Percentiles rank a stretch among this genome's conserved stretches.
These are phyloP conservation scores for Nixonia krombeini DNA, from an alignment of 1,140 invertebrate species.

Conservation along the genomic window DNA sequence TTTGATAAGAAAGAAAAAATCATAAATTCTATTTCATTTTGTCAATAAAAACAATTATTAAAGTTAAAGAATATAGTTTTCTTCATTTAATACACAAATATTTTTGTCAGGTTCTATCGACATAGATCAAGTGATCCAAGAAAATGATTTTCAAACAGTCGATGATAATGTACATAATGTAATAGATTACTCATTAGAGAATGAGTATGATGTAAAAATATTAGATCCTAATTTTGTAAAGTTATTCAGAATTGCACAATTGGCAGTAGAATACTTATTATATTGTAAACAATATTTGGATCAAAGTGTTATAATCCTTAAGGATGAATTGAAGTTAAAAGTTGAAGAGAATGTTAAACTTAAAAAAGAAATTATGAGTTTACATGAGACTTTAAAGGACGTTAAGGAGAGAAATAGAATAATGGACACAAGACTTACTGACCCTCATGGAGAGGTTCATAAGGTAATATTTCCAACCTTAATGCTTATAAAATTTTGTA, in stretches of 20 bases:
- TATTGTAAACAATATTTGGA: slow-evolving; percentile 80
- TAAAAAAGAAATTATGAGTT: slow-evolving; percentile 47
- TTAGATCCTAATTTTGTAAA: slow-evolving; percentile 79
- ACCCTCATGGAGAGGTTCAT: slow-evolving; percentile 63
- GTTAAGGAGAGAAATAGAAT: slow-evolving; percentile 55
- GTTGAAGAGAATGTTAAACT: slow-evolving; percentile 70
- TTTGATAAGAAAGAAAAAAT: no score
- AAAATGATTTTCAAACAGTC: slow-evolving; percentile 76
- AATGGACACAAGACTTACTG: slow-evolving; percentile 54
- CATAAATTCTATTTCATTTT: no score
- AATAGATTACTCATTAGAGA: slow-evolving; percentile 75
- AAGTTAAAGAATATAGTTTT: no score
- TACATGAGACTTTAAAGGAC: slow-evolving; percentile 52
- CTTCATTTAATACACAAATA: background rate
- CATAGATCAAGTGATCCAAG: slow-evolving; percentile 75
- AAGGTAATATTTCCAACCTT: no score
- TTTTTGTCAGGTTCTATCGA: slow-evolving; percentile 74
- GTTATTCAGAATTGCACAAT: slow-evolving; percentile 77
- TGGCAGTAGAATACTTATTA: slow-evolving; percentile 79
- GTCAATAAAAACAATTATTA: no score
- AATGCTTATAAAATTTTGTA: no score
- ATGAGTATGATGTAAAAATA: slow-evolving; percentile 76
- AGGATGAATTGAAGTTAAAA: slow-evolving; percentile 74
- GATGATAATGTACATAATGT: slow-evolving; percentile 78
- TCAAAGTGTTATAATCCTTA: slow-evolving; percentile 75